A percentile compares a stretch with the other conserved stretches of the same genome.
phyloP scores from a whole-genome alignment of 2,797 vertebrate genomes.

The Falco columbarius region DNA sequence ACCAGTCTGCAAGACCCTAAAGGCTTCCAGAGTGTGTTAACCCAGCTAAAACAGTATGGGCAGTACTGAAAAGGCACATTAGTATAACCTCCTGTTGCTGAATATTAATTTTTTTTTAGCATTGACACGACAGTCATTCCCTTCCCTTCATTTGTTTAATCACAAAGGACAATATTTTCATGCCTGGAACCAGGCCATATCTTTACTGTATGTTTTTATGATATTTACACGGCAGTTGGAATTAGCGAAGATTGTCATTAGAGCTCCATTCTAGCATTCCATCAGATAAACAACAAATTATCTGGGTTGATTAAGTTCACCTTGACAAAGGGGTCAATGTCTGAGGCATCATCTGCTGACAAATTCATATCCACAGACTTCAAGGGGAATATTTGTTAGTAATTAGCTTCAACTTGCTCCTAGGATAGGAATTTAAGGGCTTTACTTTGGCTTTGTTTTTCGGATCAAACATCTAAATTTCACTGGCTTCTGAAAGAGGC shows the following conservation, averaged over 20 bases:
- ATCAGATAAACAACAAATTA: constrained; percentile 50
- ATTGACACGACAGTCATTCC: not conserved
- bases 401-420: constrained; percentile 18
- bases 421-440: not conserved
- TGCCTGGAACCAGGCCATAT: not conserved
- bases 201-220: constrained; percentile 29
- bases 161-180: constrained; percentile 39
- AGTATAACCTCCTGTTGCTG: not conserved
- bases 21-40: not conserved
- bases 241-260: constrained; percentile 27
- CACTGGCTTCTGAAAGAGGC: not conserved
- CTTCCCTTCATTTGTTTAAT: constrained; percentile 31
- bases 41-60: not conserved
- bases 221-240: constrained; percentile 37
- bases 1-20: not conserved
- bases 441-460: not conserved
- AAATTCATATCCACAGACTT: not conserved
- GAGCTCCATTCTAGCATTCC: constrained; percentile 17
- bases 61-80: not conserved
- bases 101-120: not conserved
- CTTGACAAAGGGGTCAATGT: constrained; percentile 45
- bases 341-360: constrained; percentile 11
- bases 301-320: constrained; percentile 46
- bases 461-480: not conserved
- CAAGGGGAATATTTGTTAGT: constrained; percentile 1